Evolutionary conservation across 2,888 invertebrate species (phyloP), one percentile per base, ranked within the genome.

Genomic region (Caenorhabditis sulstoni): DNA sequence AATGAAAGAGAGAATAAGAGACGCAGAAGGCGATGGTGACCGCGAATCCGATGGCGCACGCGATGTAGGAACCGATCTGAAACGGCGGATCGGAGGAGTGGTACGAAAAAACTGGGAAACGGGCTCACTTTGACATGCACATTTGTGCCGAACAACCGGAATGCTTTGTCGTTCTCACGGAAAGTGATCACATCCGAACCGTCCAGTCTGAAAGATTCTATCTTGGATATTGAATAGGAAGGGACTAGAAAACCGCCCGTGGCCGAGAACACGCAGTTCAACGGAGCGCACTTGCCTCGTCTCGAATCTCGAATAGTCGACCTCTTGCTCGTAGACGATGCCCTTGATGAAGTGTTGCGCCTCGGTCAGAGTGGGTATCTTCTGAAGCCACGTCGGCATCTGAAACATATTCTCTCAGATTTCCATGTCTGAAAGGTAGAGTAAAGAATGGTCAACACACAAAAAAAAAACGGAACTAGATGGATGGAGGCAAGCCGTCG

Each of bases 111-210:
- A 50, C 5, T 50, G 12, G 50, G 3, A 3, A n/a, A 50, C 3
- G 8, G 39, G 20, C 71, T 18, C 20, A 84, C 82, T 62, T 85
- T 85, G 18, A 84, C 84, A 65, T 84, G 85, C 45, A 84, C 83
- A 70, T 84, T 84, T 3, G 85, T 82, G 3, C 82, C 77, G 20
- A 85, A 85, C n/a, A 85, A 53, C 8, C 85, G 70, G 37, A 85
- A 85, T 3, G 68, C 79, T 18, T 81, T 79, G 59, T 85, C 85
- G 39, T 85, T 85, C 53, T 85, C 85, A 9, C 84, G 79, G 55
- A 85, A 85, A 5, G 81, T 85, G 5, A 81, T 78, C 8, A 85
- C 81, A 45, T 85, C 85, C 1, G 81, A 79, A 3, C 74, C 74
- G 53, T 83, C 85, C 14, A 81, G 47, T 77, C 83, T 85, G 71